A percentile compares a stretch with the other conserved stretches of the same genome.
Evolutionary conservation across 1,140 invertebrate genomes (phyloP).

Genomic region (Drosophila bocqueti): DNA sequence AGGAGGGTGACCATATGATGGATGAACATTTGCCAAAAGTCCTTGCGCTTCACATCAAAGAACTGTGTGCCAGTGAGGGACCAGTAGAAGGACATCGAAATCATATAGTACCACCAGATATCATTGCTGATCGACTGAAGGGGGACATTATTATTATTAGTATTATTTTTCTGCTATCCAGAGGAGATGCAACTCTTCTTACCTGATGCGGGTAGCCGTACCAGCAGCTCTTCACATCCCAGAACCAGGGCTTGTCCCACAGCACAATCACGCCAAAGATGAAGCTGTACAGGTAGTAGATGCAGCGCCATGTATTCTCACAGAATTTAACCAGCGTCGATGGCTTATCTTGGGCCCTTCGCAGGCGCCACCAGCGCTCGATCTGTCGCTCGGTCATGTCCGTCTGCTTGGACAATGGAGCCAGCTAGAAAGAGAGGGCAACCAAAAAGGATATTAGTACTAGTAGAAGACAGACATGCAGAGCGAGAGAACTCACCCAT

Average conservation of each 20-base stretch:
- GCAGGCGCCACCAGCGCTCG: conserved; percentile 94
- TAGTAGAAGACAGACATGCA: not conserved
- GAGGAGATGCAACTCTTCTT: conserved; percentile 9
- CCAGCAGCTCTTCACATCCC: conserved; percentile 97
- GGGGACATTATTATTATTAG: not conserved
- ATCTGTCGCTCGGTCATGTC: conserved; percentile 95
- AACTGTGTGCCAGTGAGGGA: conserved; percentile 96
- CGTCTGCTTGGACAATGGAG: conserved; percentile 92
- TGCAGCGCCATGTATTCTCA: conserved; percentile 95
- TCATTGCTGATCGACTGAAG: conserved; percentile 89
- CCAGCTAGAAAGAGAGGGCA: conserved; percentile 86
- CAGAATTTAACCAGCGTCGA: conserved; percentile 96
- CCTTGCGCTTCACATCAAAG: conserved; percentile 96
- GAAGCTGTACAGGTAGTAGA: conserved; percentile 94
- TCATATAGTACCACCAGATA: conserved; percentile 98
- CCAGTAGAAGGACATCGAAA: conserved; percentile 98
- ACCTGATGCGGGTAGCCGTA: conserved; percentile 91
- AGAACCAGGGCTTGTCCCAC: conserved; percentile 97
- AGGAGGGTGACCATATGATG: conserved; percentile 97
- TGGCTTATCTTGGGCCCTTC: conserved; percentile 93
- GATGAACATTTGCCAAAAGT: conserved; percentile 99
- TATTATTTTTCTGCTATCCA: not conserved
- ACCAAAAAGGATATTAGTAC: not conserved
- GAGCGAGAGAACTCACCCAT: conserved; percentile 86
- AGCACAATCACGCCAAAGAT: conserved; percentile 92